Conservation (phyloP, 2,113 vertebrate genomes). For the Neolamprologus sp. region DNA sequence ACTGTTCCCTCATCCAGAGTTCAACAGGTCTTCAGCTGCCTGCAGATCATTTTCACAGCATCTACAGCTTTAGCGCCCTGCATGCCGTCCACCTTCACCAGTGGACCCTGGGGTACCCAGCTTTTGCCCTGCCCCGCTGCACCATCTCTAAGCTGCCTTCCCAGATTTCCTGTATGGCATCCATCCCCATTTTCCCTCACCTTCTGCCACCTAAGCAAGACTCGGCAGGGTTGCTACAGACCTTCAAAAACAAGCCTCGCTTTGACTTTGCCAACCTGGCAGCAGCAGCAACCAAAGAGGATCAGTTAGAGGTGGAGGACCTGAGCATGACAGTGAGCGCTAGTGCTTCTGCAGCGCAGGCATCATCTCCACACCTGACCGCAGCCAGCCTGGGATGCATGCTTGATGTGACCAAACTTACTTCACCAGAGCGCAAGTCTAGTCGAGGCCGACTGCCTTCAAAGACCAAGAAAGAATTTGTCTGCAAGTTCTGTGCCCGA, state of each 20-base stretch:
- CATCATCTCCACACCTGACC: constrained; percentile 35
- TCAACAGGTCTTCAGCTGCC: constrained; percentile 89
- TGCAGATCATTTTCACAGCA: constrained; percentile 85
- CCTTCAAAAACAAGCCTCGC: constrained; percentile 85
- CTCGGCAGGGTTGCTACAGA: constrained; percentile 24
- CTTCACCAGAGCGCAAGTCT: constrained; percentile 90
- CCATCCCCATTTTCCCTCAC: constrained; percentile 88
- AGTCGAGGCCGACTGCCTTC: constrained; percentile 88
- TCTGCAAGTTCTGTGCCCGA: constrained; percentile 97
- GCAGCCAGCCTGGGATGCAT: constrained; percentile 76
- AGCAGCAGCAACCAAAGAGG: constrained; percentile 91
- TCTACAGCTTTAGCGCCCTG: constrained; percentile 93
- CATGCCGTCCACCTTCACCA: constrained; percentile 95
- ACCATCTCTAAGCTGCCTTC: constrained; percentile 87
- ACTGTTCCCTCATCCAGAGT: constrained; percentile 93
- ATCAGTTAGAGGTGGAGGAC: constrained; percentile 84
- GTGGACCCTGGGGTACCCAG: constrained; percentile 94
- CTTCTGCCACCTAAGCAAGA: constrained; percentile 85
- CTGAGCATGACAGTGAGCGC: constrained; percentile 63
- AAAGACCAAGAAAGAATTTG: constrained; percentile 99
- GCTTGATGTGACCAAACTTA: constrained; percentile 88
- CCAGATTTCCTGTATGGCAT: constrained; percentile 81
- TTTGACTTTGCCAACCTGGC: constrained; percentile 98
- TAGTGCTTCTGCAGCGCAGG: background rate
- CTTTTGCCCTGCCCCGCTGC: constrained; percentile 84